Base-by-base conservation (phyloP, 2,797 vertebrate species). In the Passerculus sandwichensis region DNA sequence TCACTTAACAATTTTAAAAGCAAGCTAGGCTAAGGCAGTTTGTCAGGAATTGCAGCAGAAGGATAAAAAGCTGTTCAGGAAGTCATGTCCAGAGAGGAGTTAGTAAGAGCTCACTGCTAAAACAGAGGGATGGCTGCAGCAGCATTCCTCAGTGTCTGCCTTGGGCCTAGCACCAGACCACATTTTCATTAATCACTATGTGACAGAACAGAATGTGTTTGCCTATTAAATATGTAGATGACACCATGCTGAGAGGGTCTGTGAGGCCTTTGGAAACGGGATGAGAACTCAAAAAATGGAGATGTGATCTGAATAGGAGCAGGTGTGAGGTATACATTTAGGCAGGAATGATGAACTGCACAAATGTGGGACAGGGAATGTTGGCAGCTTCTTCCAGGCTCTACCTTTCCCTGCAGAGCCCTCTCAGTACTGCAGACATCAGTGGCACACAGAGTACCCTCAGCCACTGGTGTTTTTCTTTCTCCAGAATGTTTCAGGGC, bases 251-350 rank as follows among this genome's bases (percentile, higher is more conserved):
- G 89, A 78, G 93, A 75, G 62, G 79, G 89, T 73, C 89, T 95
- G 82, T 0, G 3, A 77, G 78, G 81, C 82, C 72, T 93, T 92
- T 93, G 57, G 93, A 75, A 79, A 86, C 26, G 2, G 88, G 88
- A 62, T 62, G 93, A 96, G 96, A 95, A 96, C 96, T 96, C 93
- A 94, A 90, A 96, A 96, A 95, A 95, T 96, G 95, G 95, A 91
- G 96, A 96, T 95, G 94, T 95, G 96, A 96, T 96, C 95, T 96
- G 94, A 94, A 96, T 93, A 70, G 91, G 88, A 96, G 95, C 96
- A 96, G 96, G 94, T 96, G 96, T 94, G 90, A 93, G 94, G 88
- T 94, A 94, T 95, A 96, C 88, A 96, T 96, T 96, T 96, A 96
- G 94, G 95, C 94, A 94, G 93, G 91, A 96, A 94, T 96, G 96